Evolutionary conservation across 2,113 vertebrate genomes (phyloP), one percentile per base, ranked within the genome.

Genomic region (Mugil cephalus): DNA sequence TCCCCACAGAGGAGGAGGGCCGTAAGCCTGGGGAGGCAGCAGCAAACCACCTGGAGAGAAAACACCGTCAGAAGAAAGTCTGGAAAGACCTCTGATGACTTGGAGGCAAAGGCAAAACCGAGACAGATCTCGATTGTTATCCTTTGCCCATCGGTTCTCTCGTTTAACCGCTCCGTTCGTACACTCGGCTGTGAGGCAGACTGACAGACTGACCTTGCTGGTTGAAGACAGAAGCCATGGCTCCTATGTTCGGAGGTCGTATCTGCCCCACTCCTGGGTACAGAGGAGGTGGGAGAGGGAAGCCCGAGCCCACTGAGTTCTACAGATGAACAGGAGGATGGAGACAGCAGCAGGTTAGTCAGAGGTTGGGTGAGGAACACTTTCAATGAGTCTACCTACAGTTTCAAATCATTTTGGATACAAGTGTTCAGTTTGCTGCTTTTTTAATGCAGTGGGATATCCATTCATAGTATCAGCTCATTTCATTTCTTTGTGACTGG

Each of bases 291-390:
- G 95, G 92, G 11, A 97, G 89, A 74, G 96, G 90, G 69, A 97
- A 96, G 63, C 94, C 95, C 10, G 95, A 82, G 45, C 96, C 96
- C 67, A 97, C 64, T 3, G 98, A 95, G 74, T 93, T 95, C 98
- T 97, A 73, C 69, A 51, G 53, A 85, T 0, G 30, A 59, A 69
- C 18, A 30, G 14, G 19, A 45, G n/a, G 34, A 52, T 7, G 76
- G 15, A 61, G 6, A 51, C 9, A 40, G 9, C 43, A 8, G 24
- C 24, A 48, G 18, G 15, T 66, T 12, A 39, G 35, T 2, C 0
- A 10, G 6, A 35, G 21, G n/a, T 1, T 4, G 9, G 21, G 52
- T 0, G 13, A 47, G 36, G 0, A 17, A 14, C 61, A 50, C 18
- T 11, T 30, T 5, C 11, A 19, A 8, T 9, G 17, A 38, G 8